These are phyloP conservation scores for Ginglymostoma cirratum DNA, from an alignment of 2,113 vertebrate species.

Conservation along the genomic window DNA sequence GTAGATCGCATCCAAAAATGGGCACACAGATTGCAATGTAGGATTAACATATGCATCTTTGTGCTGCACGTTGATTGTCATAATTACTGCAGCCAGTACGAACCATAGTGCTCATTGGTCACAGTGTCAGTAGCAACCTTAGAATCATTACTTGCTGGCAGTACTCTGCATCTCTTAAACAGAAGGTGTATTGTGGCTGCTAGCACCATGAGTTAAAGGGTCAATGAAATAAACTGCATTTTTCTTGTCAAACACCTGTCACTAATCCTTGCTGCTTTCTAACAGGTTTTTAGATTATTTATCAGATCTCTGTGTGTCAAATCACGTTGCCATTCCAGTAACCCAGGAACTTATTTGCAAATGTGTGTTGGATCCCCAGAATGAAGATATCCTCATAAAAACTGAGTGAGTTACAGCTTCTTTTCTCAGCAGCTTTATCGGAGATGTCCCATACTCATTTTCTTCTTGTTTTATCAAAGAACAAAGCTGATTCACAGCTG, in stretches of 20 bases:
- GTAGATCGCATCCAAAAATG: neutral
- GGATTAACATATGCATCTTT: neutral
- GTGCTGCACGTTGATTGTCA: neutral
- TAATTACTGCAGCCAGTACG: neutral
- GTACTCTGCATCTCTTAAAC: neutral
- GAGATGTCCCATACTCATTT: neutral
- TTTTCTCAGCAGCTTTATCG: neutral
- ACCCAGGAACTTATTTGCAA: slow-evolving; percentile 98
- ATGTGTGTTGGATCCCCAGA: slow-evolving; percentile 88
- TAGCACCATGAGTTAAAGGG: neutral
- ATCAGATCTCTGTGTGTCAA: slow-evolving; percentile 94
- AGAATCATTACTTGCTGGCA: neutral
- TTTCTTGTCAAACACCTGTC: neutral
- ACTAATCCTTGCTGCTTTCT: neutral
- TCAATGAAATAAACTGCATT: neutral
- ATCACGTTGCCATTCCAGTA: slow-evolving; percentile 90
- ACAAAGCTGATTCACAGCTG: neutral
- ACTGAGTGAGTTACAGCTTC: slow-evolving; percentile 72
- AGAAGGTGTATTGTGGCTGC: neutral
- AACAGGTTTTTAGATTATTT: slow-evolving; percentile 92
- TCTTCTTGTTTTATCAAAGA: neutral
- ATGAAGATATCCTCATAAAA: slow-evolving; percentile 95
- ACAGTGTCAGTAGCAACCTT: neutral
- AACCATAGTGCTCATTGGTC: neutral
- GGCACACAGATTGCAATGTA: neutral